A percentile compares a stretch with the other conserved stretches of the same genome.
Evolutionary conservation across 2,113 vertebrate species (phyloP).

Genomic region (Neolamprologus hecqui): DNA sequence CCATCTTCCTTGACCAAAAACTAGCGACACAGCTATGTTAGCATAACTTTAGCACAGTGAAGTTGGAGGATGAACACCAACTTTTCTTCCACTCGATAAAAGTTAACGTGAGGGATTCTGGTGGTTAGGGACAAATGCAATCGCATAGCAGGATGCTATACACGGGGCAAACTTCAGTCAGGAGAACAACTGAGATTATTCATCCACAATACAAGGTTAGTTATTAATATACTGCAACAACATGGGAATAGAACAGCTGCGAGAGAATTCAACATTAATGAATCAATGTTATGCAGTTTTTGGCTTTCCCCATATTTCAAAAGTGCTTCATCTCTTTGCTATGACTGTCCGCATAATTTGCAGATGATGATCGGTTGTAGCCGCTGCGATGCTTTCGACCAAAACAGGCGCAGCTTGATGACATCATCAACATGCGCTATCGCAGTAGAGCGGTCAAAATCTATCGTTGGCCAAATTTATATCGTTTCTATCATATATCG

Average conservation of each 20-base stretch:
- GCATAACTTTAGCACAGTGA: background rate
- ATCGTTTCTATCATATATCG: background rate
- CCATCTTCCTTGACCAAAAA: background rate
- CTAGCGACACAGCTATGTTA: background rate
- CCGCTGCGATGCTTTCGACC: background rate
- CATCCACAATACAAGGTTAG: background rate
- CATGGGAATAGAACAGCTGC: fast-evolving
- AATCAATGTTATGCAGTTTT: fast-evolving
- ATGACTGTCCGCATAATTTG: too few species aligned
- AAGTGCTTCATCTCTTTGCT: too few species aligned
- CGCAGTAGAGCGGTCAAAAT: fast-evolving
- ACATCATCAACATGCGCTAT: background rate
- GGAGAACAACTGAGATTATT: background rate
- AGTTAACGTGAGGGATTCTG: fast-evolving
- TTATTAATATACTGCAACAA: background rate
- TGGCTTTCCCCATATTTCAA: too few species aligned
- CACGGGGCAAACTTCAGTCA: fast-evolving
- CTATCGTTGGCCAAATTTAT: background rate
- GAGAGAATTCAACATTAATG: background rate
- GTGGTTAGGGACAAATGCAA: background rate
- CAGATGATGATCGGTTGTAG: background rate
- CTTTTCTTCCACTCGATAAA: background rate
- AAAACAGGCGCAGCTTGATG: background rate
- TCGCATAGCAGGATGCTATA: background rate
- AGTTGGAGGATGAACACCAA: background rate